These are phyloP conservation scores for Aphyosemion australe DNA, from an alignment of 2,113 vertebrate species.

Conservation along the genomic window DNA sequence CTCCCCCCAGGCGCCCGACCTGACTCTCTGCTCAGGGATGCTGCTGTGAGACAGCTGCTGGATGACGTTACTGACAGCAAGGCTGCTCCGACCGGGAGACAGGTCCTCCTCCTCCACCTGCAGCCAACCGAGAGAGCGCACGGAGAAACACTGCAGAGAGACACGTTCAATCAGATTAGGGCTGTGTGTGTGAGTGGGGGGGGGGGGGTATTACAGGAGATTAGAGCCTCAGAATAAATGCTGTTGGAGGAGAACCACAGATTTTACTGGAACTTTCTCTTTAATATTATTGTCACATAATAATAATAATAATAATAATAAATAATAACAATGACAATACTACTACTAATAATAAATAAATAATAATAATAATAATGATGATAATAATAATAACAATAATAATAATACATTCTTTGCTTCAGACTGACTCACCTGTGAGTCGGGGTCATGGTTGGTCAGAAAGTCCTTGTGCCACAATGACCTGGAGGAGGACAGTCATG, in stretches of 20 bases:
- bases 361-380: no score
- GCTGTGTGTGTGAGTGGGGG: conserved; percentile 3
- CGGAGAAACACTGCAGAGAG: conserved; percentile 86
- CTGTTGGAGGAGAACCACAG: no score
- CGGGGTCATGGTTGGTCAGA: conserved; percentile 77
- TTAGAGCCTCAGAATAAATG: conserved; percentile 13
- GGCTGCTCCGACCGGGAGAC: conserved; percentile 93
- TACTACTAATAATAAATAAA: no score
- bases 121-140: conserved; percentile 94
- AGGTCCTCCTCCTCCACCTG: conserved; percentile 96
- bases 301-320: no score
- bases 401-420: no score
- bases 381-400: no score
- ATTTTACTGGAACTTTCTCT: no score
- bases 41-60: conserved; percentile 92
- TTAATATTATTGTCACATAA: no score
- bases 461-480: conserved; percentile 82
- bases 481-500: conserved; percentile 55
- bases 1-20: conserved; percentile 82
- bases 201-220: conserved; percentile 2
- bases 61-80: conserved; percentile 94
- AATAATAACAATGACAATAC: no score
- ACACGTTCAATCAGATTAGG: conserved; percentile 33
- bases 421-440: conserved; percentile 86
- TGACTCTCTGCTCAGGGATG: conserved; percentile 75